These are phyloP conservation scores for Amyelois transitella DNA, from an alignment of 1,140 invertebrate species.

Conservation along the genomic window DNA sequence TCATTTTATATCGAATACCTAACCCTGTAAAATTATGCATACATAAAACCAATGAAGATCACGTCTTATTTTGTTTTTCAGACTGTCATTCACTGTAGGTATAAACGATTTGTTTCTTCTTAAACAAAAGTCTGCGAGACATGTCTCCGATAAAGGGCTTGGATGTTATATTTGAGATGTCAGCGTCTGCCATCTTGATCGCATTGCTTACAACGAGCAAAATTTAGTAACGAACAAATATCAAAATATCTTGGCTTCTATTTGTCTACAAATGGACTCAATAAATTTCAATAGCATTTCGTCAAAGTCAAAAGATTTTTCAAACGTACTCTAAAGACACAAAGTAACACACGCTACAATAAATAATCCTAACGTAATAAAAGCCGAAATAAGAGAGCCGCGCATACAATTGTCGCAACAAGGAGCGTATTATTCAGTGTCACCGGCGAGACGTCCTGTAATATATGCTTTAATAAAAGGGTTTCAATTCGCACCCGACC, in stretches of 20 bases:
- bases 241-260: neutral
- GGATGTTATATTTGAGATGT: too few relatives aligned
- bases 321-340: neutral
- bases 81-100: too few relatives aligned
- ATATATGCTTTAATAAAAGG: constrained; percentile 74
- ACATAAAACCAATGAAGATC: too few relatives aligned
- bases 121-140: too few relatives aligned
- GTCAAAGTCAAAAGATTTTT: neutral
- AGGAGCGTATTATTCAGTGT: constrained; percentile 70
- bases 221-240: neutral
- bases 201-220: too few relatives aligned
- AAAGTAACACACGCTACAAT: constrained; percentile 23
- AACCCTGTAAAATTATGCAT: too few relatives aligned
- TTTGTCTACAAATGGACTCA: neutral
- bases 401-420: constrained; percentile 62
- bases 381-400: constrained; percentile 54
- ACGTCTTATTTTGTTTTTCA: too few relatives aligned
- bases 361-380: constrained; percentile 64
- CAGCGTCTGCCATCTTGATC: too few relatives aligned
- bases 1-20: too few relatives aligned
- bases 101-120: too few relatives aligned
- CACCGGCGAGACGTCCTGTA: constrained; percentile 57
- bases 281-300: neutral
- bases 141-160: too few relatives aligned
- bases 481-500: constrained; percentile 57